Base-by-base conservation (phyloP, 2,888 invertebrate genomes). In the Agrilus mali region DNA sequence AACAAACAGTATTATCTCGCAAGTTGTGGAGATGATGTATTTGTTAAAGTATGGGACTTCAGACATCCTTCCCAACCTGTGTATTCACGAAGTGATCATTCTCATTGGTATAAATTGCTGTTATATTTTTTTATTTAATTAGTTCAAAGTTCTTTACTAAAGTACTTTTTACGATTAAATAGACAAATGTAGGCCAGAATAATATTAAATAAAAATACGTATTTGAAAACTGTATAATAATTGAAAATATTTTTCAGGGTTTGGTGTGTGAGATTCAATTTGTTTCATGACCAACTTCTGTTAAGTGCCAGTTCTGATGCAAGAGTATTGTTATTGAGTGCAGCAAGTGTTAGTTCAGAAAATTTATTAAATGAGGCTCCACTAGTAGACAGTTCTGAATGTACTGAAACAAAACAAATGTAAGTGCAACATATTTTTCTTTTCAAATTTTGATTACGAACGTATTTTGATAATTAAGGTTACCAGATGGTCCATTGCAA, bases 11-110 rank as follows among this genome's bases (percentile, higher is more conserved):
- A 95, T 60, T 87, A 88, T 51, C 62, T 97, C 49, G 89, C 88
- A 0, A 92, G 87, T 2, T 94, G 90, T 51, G 97, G 97, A 0
- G 97, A 98, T 65, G 97, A 98, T 67, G 94, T 93, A 0, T 83
- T 83, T 38, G 77, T 92, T 13, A 90, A 92, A 61, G 90, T 98
- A 54, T 98, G 97, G 97, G 97, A 98, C 65, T 84, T 87, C 54
- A 75, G 97, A 41, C 86, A 86, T 59, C 74, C 82, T 1, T 74
- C 74, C 42, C 77, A 83, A 49, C 85, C 94, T 0, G 76, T 95
- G 5, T 80, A 87, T 60, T 78, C 79, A 17, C 72, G 86, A 45
- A 81, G 80, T 41, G 88, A 89, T 63, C 90, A 92, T 64, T 85
- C 88, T 0, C 90, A 92, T 62, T 90, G 90, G 90, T 78, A 57